Evolutionary conservation across 1,140 invertebrate genomes (phyloP), one percentile per base, ranked within the genome.

Genomic region (Polypedilum pembai): DNA sequence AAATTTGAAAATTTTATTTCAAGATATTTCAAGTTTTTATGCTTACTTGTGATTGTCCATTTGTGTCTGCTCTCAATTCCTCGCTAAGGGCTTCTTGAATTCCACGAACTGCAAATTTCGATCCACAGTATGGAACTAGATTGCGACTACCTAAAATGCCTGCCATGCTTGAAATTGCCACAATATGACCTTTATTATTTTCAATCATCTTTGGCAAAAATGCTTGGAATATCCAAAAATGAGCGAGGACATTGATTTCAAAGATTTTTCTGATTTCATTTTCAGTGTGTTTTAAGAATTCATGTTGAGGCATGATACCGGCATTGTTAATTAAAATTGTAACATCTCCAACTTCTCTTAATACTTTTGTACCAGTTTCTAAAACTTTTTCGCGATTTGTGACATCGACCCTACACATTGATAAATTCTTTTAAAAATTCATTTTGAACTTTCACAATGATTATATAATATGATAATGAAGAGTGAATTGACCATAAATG

Each of bases 161-260:
- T 10, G 92, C 91, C 78, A 92, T 89, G 0, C 92, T 94, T 0
- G 90, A 91, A 73, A 94, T 80, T 0, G 87, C 86, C 2, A 95
- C 90, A n/a, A 95, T 85, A 78, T 94, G 92, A 0, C 93, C 93
- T 45, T 87, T 84, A n/a, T n/a, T n/a, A n/a, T n/a, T n/a, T n/a
- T n/a, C n/a, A n/a, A n/a, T n/a, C 91, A 95, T 94, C 5, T 82
- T 81, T 0, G 91, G 90, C 0, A 95, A 81, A 79, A 94, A 92
- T 20, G 90, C 90, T 83, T 92, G 86, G 0, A 92, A 80, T 66
- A 88, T 88, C 90, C 91, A 92, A 77, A 90, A 90, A 75, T 92
- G 88, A 8, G 88, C 87, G 77, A 91, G 82, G 0, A 91, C 85
- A 78, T 93, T 93, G 20, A 93, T 86, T 75, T 90, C 85, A 73